Base-by-base conservation (phyloP, 2,797 vertebrate genomes). In the Bradypodion ventrale region DNA sequence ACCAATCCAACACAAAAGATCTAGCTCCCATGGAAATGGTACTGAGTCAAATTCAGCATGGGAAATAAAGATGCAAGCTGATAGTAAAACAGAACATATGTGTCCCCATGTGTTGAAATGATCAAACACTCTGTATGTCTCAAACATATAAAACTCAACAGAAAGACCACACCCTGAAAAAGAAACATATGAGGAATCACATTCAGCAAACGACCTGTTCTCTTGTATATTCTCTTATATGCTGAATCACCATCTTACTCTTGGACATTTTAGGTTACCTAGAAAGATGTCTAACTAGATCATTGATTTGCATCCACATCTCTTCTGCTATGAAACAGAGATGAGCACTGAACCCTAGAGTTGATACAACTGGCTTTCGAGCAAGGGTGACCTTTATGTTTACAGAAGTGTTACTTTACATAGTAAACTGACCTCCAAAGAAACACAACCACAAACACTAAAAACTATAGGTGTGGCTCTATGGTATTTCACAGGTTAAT, bases 21-120 rank as follows among this genome's bases (percentile, higher is more conserved):
- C 73, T 65, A 76, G 35, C 66, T 76, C 35, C 73, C 82, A 73
- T 46, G 25, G 29, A 83, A 83, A 62, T 70, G 23, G 73, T 73
- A 80, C 42, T 49, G 56, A 63, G 46, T 56, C 86, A 76, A 80
- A 23, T 75, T 66, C 65, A 84, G 65, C 65, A 87, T 69, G 44
- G 78, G 44, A 87, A 80, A 84, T 56, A 80, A 84, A 72, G 46
- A 76, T 80, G 72, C 78, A 80, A 75, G 59, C 59, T 63, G 52
- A 70, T 56, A 75, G 56, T 80, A 70, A 87, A 80, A 72, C 44
- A 66, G 21, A n/a, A 19, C 27, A 70, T 37, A 56, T 10, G 32
- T 70, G 65, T 23, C 37, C 46, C 32, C 16, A 35, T 12, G 59
- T 9, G 16, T 80, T 75, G 35, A 27, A 76, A 10, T 75, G 35